A percentile compares a stretch with the other conserved stretches of the same genome.
Conservation (phyloP, 2,797 vertebrate genomes). For the Pipistrellus kuhlii region DNA sequence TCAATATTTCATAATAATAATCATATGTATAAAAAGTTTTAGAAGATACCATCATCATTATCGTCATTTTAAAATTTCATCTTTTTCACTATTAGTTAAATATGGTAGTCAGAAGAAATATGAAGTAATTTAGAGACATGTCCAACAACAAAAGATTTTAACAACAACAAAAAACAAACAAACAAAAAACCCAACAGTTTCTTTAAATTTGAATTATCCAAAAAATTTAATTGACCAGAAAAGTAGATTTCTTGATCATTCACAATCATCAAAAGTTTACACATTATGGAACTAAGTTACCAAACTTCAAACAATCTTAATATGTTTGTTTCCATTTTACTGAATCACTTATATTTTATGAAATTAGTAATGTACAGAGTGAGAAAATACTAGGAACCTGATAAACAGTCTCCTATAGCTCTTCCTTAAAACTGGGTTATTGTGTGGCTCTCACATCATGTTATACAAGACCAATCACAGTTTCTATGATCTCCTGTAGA, state of each 20-base stretch:
- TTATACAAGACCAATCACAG: not conserved
- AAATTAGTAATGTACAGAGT: not conserved
- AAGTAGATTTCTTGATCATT: conserved; percentile 65
- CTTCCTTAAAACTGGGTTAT: not conserved
- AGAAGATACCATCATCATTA: conserved; percentile 27
- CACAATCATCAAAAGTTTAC: conserved; percentile 47
- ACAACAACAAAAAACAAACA: not conserved
- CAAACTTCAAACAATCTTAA: not conserved
- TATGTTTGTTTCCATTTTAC: not conserved
- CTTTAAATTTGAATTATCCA: conserved; percentile 46
- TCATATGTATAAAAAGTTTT: not conserved
- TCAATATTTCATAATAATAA: not conserved
- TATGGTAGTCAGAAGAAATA: not conserved
- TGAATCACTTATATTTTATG: not conserved
- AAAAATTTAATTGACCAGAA: conserved; percentile 61
- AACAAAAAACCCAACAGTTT: not conserved
- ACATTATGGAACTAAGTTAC: not conserved
- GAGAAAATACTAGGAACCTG: not conserved
- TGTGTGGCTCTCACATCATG: not conserved
- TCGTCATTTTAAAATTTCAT: not conserved
- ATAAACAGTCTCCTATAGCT: not conserved
- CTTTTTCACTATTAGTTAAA: conserved; percentile 12
- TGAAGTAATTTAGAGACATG: conserved; percentile 27
- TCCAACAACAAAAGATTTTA: conserved; percentile 14
- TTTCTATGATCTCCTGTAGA: not conserved